These are phyloP conservation scores for Nicator chloris DNA, from an alignment of 2,113 vertebrate genomes.

Conservation along the genomic window DNA sequence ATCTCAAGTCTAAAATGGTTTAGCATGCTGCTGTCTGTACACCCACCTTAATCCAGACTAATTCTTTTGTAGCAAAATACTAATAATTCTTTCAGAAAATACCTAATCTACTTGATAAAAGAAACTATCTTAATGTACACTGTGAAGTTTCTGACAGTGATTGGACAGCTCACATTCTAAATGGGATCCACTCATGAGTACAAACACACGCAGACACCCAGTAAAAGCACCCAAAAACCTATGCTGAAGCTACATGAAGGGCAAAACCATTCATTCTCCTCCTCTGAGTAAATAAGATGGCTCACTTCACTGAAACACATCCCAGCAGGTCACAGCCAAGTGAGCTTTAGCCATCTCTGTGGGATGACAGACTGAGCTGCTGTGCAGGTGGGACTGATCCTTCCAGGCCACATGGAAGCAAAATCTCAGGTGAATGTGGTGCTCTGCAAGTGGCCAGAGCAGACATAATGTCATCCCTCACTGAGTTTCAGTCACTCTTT, in stretches of 20 bases:
- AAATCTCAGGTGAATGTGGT: not conserved
- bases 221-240: not conserved
- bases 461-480: not conserved
- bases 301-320: not conserved
- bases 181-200: not conserved
- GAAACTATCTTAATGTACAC: not conserved
- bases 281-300: not conserved
- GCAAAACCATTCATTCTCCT: not conserved
- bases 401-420: not conserved
- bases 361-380: not conserved
- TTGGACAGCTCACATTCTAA: not conserved
- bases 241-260: not conserved
- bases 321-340: not conserved
- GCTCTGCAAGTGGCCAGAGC: not conserved
- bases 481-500: not conserved
- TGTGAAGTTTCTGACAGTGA: not conserved
- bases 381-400: not conserved
- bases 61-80: not conserved
- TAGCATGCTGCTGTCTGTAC: not conserved
- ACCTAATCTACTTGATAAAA: not conserved
- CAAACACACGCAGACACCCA: not conserved
- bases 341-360: not conserved
- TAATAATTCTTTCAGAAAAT: not conserved
- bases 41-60: not conserved
- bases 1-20: not conserved